A percentile compares a stretch with the other conserved stretches of the same genome.
phyloP scores from a whole-genome alignment of 2,113 vertebrate genomes.

The Chionomys nivalis region DNA sequence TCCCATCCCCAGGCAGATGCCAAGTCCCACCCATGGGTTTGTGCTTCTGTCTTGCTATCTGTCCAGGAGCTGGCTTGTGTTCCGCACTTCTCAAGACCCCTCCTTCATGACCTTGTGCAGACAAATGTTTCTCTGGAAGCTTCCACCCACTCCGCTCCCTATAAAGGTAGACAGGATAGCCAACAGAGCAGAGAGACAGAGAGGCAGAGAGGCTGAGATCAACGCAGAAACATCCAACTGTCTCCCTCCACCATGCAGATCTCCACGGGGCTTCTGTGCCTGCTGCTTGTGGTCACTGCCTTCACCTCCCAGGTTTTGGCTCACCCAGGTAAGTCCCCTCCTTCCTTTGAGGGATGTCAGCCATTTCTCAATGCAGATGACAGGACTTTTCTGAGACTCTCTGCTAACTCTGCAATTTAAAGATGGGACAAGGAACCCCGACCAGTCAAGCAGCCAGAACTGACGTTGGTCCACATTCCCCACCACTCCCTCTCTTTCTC shows the following conservation, averaged over 20 bases:
- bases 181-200: background rate
- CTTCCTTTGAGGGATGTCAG: background rate
- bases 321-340: constrained; percentile 63
- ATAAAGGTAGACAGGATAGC: constrained; percentile 30
- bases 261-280: background rate
- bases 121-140: constrained; percentile 9
- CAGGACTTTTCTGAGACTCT: background rate
- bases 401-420: background rate
- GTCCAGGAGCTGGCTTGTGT: background rate
- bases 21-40: background rate
- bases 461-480: background rate
- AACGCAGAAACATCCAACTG: background rate
- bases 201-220: constrained; percentile 14
- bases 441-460: background rate
- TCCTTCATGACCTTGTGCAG: background rate
- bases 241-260: constrained; percentile 7
- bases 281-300: background rate
- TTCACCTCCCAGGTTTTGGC: constrained; percentile 32
- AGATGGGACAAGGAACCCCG: background rate
- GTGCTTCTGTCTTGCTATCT: background rate
- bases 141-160: background rate
- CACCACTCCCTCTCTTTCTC: background rate
- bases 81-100: background rate
- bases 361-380: background rate
- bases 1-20: background rate